Conservation (phyloP, 53 echinoderm and acorn worm species). For the Arbacia lixula region DNA sequence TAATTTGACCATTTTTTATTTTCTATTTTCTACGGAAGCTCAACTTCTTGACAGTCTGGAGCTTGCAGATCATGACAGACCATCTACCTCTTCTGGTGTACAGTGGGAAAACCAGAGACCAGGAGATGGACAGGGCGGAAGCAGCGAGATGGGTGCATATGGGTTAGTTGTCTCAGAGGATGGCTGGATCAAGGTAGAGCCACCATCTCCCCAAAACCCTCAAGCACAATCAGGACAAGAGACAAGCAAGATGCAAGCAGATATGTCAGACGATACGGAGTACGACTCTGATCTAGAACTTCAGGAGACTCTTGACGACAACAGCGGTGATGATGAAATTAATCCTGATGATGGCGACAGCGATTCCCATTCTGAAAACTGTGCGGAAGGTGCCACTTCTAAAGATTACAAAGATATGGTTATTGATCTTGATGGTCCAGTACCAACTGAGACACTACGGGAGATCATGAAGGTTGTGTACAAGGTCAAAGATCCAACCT, state of each 20-base stretch:
- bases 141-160: no score
- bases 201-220: neutral
- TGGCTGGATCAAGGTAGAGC: slow-evolving; percentile 21
- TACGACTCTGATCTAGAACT: neutral
- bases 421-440: neutral
- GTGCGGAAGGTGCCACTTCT: neutral
- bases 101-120: no score
- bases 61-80: no score
- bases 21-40: no score
- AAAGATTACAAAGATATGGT: neutral
- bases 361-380: neutral
- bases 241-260: neutral
- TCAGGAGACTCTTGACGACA: slow-evolving; percentile 1
- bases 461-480: slow-evolving; percentile 29
- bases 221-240: neutral
- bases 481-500: neutral
- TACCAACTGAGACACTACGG: neutral
- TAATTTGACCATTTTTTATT: no score
- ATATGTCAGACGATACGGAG: neutral
- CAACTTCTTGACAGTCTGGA: no score
- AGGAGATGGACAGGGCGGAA: no score
- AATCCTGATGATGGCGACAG: slow-evolving; percentile 5
- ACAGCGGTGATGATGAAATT: neutral
- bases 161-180: slow-evolving; percentile 7
- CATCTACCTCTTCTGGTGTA: no score